A percentile compares a stretch with the other conserved stretches of the same genome.
Conservation (phyloP, 1,140 invertebrate species). For the Penaeus vannamei region DNA sequence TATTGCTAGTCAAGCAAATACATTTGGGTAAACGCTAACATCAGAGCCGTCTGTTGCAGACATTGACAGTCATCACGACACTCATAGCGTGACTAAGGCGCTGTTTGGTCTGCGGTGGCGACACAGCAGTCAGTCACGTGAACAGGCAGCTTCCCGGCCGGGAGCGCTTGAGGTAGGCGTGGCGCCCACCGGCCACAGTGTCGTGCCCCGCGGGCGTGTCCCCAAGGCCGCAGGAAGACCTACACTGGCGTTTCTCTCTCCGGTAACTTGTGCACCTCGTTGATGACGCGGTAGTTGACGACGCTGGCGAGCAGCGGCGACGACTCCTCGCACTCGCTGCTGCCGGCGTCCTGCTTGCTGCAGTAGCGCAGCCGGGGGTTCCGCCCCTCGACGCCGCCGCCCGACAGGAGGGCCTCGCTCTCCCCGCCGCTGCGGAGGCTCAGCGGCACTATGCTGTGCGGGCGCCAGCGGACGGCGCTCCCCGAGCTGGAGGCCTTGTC, state of each 20-base stretch:
- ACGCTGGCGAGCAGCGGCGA: slow-evolving; percentile 50
- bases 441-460: slow-evolving; percentile 28
- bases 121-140: too few relatives aligned
- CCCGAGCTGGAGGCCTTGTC: neutral
- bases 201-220: neutral
- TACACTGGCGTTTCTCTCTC: slow-evolving; percentile 56
- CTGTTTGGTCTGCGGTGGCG: too few relatives aligned
- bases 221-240: neutral
- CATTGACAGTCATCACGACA: too few relatives aligned
- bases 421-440: slow-evolving; percentile 24
- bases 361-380: slow-evolving; percentile 35
- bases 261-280: slow-evolving; percentile 41
- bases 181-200: neutral
- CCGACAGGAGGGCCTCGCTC: neutral
- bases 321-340: slow-evolving; percentile 51
- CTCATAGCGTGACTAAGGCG: too few relatives aligned
- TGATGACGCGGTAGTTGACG: slow-evolving; percentile 51
- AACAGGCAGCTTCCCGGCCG: too few relatives aligned
- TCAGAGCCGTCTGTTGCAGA: too few relatives aligned
- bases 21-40: too few relatives aligned
- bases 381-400: slow-evolving; percentile 17
- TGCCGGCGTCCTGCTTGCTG: slow-evolving; percentile 32
- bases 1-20: too few relatives aligned
- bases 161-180: neutral
- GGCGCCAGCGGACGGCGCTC: slow-evolving; percentile 24